Evolutionary conservation across 1,140 invertebrate species (phyloP), one percentile per base, ranked within the genome.

Genomic region (Calliopsis andreniformis): DNA sequence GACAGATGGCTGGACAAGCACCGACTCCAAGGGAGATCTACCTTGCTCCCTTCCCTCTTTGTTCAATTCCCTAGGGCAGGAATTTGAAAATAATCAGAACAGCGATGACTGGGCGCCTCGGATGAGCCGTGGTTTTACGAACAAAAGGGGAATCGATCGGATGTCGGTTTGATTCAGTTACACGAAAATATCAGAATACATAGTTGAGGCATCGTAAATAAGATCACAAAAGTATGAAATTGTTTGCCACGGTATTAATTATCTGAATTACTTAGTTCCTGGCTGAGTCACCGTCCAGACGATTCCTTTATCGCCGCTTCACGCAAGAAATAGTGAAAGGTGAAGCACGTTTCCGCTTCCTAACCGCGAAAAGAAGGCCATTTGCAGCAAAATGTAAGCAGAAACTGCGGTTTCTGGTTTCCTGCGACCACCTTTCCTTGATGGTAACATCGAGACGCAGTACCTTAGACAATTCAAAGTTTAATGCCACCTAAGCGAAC

Each of bases 1-100:
- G 71, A 75, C 76, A 78, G 76, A 78, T 78, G 76, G 76, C 70
- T 45, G 62, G 55, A 78, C 76, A 78, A 75, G 76, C 53, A 39
- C 16, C 59, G n/a, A 75, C 59, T 78, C 76, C 76, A 28, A n/a
- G 3, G 18, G 76, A 70, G 76, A 78, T 35, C 39, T 71, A 56
- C 67, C 14, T 71, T 66, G 4, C 43, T 35, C n/a, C 67, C 56
- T 77, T 42, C 25, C 43, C 43, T n/a, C 32, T 78, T 63, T 72
- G 43, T 72, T 64, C 73, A 14, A 30, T n/a, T 68, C 64, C 56
- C 64, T 14, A 32, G 64, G 55, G 55, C n/a, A 59, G 47, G 75
- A 70, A 62, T 71, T 71, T 71, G 53, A 68, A 76, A 68, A 68
- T 69, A 76, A 76, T 76, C 51, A 25, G 16, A 58, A 58, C 51